These are phyloP conservation scores for Clivina fossor DNA, from an alignment of 2,888 invertebrate species.

Conservation along the genomic window DNA sequence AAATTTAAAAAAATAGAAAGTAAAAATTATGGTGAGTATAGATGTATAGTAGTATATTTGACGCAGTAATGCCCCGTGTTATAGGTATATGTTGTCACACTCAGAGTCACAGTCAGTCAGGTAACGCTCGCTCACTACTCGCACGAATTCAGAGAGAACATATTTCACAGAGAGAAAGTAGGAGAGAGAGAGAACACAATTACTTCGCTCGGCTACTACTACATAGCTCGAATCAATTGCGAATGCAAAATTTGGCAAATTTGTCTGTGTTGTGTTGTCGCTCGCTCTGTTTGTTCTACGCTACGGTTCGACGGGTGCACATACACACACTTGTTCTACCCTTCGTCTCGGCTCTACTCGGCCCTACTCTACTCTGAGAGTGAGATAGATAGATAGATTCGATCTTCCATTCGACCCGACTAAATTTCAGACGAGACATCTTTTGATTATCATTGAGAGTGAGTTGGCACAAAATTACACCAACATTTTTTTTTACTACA, in stretches of 20 bases:
- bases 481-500: conserved; percentile 5
- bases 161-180: no score
- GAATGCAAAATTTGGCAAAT: no score
- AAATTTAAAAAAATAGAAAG: conserved; percentile 1
- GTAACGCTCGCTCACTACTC: no score
- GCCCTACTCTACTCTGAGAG: conserved; percentile 8
- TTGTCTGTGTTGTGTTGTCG: conserved; percentile 8
- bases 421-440: conserved; percentile 47
- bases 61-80: conserved; percentile 52
- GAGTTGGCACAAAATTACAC: conserved; percentile 47
- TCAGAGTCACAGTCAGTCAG: conserved; percentile 45
- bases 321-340: background rate
- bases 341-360: background rate
- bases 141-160: no score
- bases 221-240: conserved; percentile 8
- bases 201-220: no score
- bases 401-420: conserved; percentile 50
- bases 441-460: conserved; percentile 48
- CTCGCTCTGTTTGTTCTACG: conserved; percentile 13
- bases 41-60: no score
- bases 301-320: background rate
- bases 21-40: conserved; percentile 11
- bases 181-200: no score
- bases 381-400: conserved; percentile 26
- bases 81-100: conserved; percentile 54